These are phyloP conservation scores for Apotomis turbidana DNA, from an alignment of 2,888 invertebrate species.

Conservation along the genomic window DNA sequence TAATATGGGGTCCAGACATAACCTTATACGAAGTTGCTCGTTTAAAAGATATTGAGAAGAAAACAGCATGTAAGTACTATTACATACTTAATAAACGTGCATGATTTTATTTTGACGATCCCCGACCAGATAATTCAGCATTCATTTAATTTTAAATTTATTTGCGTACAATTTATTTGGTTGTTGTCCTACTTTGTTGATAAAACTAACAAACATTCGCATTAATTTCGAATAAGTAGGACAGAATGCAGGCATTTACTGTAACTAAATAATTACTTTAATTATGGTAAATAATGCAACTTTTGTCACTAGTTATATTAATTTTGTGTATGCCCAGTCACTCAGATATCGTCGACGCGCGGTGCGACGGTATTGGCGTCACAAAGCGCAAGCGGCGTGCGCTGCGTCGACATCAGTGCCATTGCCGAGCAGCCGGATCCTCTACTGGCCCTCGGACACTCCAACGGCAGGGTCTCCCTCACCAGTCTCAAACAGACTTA, in stretches of 20 bases:
- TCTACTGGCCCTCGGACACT: conserved; percentile 93
- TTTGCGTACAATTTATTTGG: background rate
- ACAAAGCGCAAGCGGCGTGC: conserved; percentile 91
- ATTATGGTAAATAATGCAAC: no score
- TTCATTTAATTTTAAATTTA: background rate
- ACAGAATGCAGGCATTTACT: no score
- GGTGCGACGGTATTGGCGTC: conserved; percentile 89
- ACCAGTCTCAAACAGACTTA: conserved; percentile 89
- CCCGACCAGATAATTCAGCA: background rate
- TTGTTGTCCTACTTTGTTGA: background rate
- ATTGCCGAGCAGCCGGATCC: conserved; percentile 90
- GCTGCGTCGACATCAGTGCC: conserved; percentile 92
- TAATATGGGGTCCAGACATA: conserved; percentile 96
- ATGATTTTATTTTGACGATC: background rate
- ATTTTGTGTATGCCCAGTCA: conserved; percentile 72
- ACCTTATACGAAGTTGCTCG: conserved; percentile 91
- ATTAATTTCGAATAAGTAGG: no score
- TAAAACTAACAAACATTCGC: background rate
- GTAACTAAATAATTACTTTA: background rate
- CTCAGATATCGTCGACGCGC: conserved; percentile 87
- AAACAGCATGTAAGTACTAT: conserved; percentile 69
- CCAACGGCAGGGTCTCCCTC: conserved; percentile 93
- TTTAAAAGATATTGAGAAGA: conserved; percentile 83
- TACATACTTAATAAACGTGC: background rate
- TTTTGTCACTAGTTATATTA: no score